Evolutionary conservation across 2,888 invertebrate species (phyloP).

Genomic region (Pherbina coryleti): DNA sequence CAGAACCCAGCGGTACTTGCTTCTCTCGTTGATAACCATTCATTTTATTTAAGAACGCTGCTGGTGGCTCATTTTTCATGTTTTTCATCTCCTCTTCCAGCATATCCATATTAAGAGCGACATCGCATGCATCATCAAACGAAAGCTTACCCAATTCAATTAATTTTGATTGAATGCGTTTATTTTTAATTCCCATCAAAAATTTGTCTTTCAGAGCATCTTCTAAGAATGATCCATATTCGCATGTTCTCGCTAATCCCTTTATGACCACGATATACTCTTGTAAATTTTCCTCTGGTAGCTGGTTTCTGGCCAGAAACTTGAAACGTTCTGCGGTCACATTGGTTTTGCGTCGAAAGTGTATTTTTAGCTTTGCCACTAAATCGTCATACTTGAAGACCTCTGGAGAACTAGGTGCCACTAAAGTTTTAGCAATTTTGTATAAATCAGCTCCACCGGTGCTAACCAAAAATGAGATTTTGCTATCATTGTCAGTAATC

Average conservation of each 20-base stretch:
- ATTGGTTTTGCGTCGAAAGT: conserved; percentile 33
- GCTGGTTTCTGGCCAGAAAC: conserved; percentile 7
- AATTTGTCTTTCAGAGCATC: conserved; percentile 24
- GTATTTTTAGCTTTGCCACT: not conserved
- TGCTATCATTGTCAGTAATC: no score
- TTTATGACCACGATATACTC: conserved; percentile 33
- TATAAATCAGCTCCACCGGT: conserved; percentile 24
- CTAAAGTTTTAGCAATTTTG: conserved; percentile 33
- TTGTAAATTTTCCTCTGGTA: conserved; percentile 24
- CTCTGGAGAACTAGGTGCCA: conserved; percentile 26
- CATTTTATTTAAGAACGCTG: not conserved
- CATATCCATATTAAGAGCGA: conserved; percentile 29
- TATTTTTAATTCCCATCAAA: conserved; percentile 11
- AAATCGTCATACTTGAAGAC: conserved; percentile 20
- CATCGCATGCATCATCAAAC: conserved; percentile 31
- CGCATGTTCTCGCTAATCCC: conserved; percentile 21
- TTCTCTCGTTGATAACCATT: not conserved
- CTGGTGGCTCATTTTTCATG: conserved; percentile 4
- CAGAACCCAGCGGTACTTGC: not conserved
- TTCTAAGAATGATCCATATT: conserved; percentile 24
- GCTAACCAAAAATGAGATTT: no score
- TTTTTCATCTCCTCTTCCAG: conserved; percentile 19
- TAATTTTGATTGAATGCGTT: conserved; percentile 17
- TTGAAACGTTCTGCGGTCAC: conserved; percentile 24
- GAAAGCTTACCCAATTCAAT: conserved; percentile 22